phyloP scores from a whole-genome alignment of 1,140 invertebrate genomes.

The Harpegnathos saltator region DNA sequence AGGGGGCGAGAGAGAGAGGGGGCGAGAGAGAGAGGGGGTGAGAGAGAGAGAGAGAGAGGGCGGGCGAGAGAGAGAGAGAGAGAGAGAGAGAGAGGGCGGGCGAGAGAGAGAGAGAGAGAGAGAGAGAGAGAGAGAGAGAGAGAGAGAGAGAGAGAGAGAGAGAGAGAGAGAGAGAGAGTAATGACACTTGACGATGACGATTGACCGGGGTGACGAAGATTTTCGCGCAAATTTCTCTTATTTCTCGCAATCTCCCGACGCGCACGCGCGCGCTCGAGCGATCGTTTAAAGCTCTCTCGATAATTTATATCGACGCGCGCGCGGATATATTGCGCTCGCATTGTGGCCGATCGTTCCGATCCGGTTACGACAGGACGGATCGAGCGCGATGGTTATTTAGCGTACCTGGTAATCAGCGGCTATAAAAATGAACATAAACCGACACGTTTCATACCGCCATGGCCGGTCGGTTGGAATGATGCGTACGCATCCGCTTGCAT shows the following conservation, averaged over 20 bases:
- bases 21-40: too few relatives aligned
- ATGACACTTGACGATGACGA: too few relatives aligned
- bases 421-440: conserved; percentile 81
- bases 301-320: conserved; percentile 40
- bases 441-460: conserved; percentile 76
- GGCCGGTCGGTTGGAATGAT: conserved; percentile 54
- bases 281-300: conserved; percentile 6
- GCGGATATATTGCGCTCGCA: conserved; percentile 60
- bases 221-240: conserved; percentile 7
- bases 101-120: too few relatives aligned
- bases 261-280: background rate
- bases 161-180: too few relatives aligned
- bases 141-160: too few relatives aligned
- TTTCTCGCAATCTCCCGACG: conserved; percentile 11
- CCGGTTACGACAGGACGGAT: conserved; percentile 77
- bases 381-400: conserved; percentile 78
- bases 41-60: too few relatives aligned
- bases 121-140: too few relatives aligned
- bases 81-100: too few relatives aligned
- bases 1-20: too few relatives aligned
- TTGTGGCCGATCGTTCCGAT: conserved; percentile 75
- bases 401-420: conserved; percentile 80
- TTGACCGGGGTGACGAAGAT: too few relatives aligned
- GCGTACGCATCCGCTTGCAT: background rate
- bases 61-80: too few relatives aligned